phyloP scores from a whole-genome alignment of 2,113 vertebrate species.

The Brienomyrus brachyistius region DNA sequence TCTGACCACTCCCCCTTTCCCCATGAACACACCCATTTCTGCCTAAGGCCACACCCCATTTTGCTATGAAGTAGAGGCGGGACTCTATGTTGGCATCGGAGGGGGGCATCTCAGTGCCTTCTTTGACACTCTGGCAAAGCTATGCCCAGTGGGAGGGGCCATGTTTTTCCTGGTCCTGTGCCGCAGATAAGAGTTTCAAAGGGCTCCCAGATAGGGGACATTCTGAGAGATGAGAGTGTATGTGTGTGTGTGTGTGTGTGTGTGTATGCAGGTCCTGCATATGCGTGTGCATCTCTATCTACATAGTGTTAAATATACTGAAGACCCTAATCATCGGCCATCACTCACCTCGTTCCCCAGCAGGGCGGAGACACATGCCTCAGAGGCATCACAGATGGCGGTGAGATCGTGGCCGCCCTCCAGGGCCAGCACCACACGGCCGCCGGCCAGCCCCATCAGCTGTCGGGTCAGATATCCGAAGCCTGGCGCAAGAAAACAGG shows the following conservation, averaged over 20 bases:
- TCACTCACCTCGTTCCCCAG: conserved; percentile 86
- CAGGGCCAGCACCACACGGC: conserved; percentile 82
- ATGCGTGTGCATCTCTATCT: background rate
- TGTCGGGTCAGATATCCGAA: conserved; percentile 96
- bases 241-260: background rate
- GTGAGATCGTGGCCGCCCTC: conserved; percentile 97
- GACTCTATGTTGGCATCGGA: background rate
- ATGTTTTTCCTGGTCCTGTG: background rate
- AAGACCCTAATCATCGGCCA: background rate
- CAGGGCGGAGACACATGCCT: conserved; percentile 90
- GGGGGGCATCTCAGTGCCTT: background rate
- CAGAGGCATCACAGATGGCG: conserved; percentile 92
- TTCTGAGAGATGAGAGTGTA: background rate
- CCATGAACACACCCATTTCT: background rate
- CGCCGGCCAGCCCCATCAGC: conserved; percentile 91
- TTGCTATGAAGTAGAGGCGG: background rate
- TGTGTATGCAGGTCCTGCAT: background rate
- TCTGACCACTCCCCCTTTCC: background rate
- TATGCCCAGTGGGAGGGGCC: background rate
- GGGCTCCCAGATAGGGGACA: background rate
- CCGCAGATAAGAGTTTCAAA: background rate
- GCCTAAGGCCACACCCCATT: background rate
- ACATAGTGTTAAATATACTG: background rate
- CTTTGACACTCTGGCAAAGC: background rate
- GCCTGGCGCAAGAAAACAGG: conserved; percentile 64